Evolutionary conservation across 2,797 vertebrate species (phyloP), one percentile per base, ranked within the genome.

Genomic region (Peromyscus eremicus): DNA sequence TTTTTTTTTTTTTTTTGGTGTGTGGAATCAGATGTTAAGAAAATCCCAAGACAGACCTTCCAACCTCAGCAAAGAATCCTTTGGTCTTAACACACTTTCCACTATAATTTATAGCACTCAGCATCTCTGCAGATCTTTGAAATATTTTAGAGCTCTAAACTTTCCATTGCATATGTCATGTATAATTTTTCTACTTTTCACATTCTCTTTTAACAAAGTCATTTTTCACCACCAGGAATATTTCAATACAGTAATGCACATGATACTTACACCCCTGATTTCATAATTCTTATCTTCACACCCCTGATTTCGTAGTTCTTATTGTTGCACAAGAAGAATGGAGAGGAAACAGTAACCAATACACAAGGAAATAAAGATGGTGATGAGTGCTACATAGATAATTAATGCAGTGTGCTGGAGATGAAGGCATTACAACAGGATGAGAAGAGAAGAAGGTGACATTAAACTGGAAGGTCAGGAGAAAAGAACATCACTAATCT

Each of bases 201-300:
- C 17, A 17, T 34, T 55, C 37, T 80, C 29, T 96, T 91, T 89
- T 46, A 82, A 66, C 40, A 91, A 73, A 55, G 46, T 52, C 68
- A 34, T 57, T 87, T 83, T 37, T 4, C n/a, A 70, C 19, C 37
- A 27, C 0, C 57, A 27, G 25, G 10, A 62, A 0, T 19, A 23
- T 19, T 49, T 27, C 1, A 29, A 27, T 23, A 77, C 0, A 17
- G 3, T 2, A 16, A 2, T 14, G 0, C 77, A 40, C 60, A 2
- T 66, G 27, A 86, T 46, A 57, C 21, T 60, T 27, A 73, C 2
- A 6, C 25, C 17, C 25, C 52, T 4, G 49, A 55, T 55, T 55
- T 55, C 14, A 55, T 16, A 55, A 16, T 55, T 16, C 14, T 55
- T 55, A 55, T 55, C 52, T 55, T 55, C 14, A 16, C 52, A 55